Evolutionary conservation across 2,888 invertebrate species (phyloP).

Genomic region (Thecophora atra): DNA sequence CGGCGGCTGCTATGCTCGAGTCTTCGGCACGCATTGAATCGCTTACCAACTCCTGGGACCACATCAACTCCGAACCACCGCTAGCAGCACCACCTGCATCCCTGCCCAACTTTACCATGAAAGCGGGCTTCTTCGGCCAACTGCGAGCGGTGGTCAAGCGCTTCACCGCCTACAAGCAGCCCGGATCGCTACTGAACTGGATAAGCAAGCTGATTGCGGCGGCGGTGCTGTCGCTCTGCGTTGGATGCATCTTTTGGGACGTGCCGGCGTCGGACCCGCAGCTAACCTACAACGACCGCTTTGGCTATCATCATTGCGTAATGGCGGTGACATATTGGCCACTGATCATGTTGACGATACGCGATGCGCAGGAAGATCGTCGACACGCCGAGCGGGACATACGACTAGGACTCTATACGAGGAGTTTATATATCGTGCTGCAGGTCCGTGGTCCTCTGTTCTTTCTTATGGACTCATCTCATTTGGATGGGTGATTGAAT

Average conservation of each 20-base stretch:
- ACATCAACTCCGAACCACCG: constrained; percentile 67
- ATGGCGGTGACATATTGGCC: constrained; percentile 85
- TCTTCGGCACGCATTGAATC: constrained; percentile 93
- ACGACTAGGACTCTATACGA: constrained; percentile 80
- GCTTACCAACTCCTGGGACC: constrained; percentile 77
- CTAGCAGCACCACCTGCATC: constrained; percentile 79
- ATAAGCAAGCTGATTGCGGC: constrained; percentile 81
- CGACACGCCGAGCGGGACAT: constrained; percentile 82
- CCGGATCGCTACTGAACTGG: constrained; percentile 82
- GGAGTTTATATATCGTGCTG: constrained; percentile 79
- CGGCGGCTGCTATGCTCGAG: constrained; percentile 93
- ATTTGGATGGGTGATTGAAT: neutral
- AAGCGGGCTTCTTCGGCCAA: constrained; percentile 76
- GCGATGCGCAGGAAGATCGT: constrained; percentile 67
- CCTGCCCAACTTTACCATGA: constrained; percentile 73
- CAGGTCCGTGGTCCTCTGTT: too few species aligned
- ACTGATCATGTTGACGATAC: constrained; percentile 71
- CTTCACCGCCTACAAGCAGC: constrained; percentile 80
- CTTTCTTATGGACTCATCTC: too few species aligned
- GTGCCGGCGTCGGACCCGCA: constrained; percentile 80
- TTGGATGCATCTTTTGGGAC: constrained; percentile 92
- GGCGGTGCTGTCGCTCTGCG: constrained; percentile 81
- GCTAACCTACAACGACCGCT: constrained; percentile 77
- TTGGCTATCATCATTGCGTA: constrained; percentile 88
- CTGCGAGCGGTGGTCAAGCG: constrained; percentile 73